Percentiles rank a stretch among this genome's conserved stretches.
These are phyloP conservation scores for Drosophila melanogaster DNA, from an alignment of 1,140 invertebrate genomes.

Conservation along the genomic window Release_6_plus_ISO1_MT NC_004354.4:19395501-19396000, in stretches of 20 bases:
- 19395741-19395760: not conserved
- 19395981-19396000: not conserved
- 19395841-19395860: too few relatives aligned
- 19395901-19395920: too few relatives aligned
- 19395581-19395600: not conserved
- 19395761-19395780: too few relatives aligned
- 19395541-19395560: constrained; percentile 2
- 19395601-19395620: constrained; percentile 6
- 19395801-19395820: too few relatives aligned
- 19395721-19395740: constrained; percentile 21
- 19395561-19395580: constrained; percentile 20
- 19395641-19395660: constrained; percentile 77
- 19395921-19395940: too few relatives aligned
- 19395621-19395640: constrained; percentile 21
- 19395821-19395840: too few relatives aligned
- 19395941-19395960: not conserved
- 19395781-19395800: too few relatives aligned
- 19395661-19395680: constrained; percentile 52
- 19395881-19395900: too few relatives aligned
- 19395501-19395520: constrained; percentile 66
- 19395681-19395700: constrained; percentile 74
- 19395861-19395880: too few relatives aligned
- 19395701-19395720: constrained; percentile 71
- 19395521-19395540: constrained; percentile 58
- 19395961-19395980: not conserved